Conservation (phyloP, 1,140 invertebrate species). For the Penaeus japonicus region DNA sequence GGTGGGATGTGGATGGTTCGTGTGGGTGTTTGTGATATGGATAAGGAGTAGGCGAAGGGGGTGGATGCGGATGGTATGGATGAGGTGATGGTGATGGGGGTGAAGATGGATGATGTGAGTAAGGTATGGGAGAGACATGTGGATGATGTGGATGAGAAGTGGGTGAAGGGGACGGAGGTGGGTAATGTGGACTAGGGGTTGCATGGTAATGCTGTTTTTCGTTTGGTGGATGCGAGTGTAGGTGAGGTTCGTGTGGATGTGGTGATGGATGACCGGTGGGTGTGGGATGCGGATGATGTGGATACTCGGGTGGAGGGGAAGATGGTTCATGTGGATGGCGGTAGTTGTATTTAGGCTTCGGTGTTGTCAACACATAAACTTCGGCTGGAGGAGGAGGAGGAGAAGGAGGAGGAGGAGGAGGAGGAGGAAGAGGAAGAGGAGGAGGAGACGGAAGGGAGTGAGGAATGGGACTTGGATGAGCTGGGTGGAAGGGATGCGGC, state of each 20-base stretch:
- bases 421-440: neutral
- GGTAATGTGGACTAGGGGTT: neutral
- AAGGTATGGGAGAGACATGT: neutral
- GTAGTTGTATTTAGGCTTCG: neutral
- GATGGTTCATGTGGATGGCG: constrained; percentile 35
- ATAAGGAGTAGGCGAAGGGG: neutral
- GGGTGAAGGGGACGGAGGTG: neutral
- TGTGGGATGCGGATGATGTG: neutral
- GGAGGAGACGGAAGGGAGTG: no score
- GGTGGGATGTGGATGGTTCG: neutral
- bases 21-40: neutral
- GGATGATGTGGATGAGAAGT: neutral
- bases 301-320: neutral
- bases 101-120: neutral
- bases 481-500: neutral
- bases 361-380: neutral
- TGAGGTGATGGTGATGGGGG: neutral
- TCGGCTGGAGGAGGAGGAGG: neutral
- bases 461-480: neutral
- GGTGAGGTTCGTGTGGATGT: neutral
- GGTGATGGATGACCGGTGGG: neutral
- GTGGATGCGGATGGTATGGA: neutral
- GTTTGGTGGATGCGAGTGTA: neutral
- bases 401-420: neutral
- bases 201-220: neutral